phyloP scores from a whole-genome alignment of 1,140 invertebrate species.

The Pollicipes pollicipes region DNA sequence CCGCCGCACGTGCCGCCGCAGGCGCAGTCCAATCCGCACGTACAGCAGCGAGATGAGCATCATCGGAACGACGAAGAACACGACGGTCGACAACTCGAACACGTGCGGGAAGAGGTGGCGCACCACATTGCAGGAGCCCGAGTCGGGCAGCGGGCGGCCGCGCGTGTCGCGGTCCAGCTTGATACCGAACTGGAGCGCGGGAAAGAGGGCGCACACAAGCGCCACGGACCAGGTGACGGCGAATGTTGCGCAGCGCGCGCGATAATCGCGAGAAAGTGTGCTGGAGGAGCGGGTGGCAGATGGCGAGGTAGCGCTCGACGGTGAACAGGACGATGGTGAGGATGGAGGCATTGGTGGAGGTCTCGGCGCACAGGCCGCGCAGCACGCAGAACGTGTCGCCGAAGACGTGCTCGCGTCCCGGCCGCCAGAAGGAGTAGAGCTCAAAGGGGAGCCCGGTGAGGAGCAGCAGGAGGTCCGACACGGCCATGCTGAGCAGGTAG shows the following conservation, averaged over 20 bases:
- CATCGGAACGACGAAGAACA: conserved; percentile 75
- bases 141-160: no score
- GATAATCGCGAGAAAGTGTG: conserved; percentile 41
- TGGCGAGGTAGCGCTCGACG: conserved; percentile 81
- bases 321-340: conserved; percentile 86
- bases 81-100: conserved; percentile 62
- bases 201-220: conserved; percentile 50
- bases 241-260: conserved; percentile 39
- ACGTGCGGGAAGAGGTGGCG: conserved; percentile 35
- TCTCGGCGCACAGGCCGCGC: conserved; percentile 65
- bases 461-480: conserved; percentile 38
- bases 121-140: conserved; percentile 11
- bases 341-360: conserved; percentile 81
- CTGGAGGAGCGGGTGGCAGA: conserved; percentile 75
- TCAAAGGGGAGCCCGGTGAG: conserved; percentile 52
- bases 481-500: conserved; percentile 60
- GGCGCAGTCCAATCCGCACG: conserved; percentile 55
- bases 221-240: conserved; percentile 39
- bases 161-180: no score
- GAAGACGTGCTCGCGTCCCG: conserved; percentile 69
- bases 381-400: conserved; percentile 68
- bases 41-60: conserved; percentile 65
- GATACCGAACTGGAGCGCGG: conserved; percentile 26
- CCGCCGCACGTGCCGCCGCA: conserved; percentile 28
- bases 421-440: conserved; percentile 63